Evolutionary conservation across 1,140 invertebrate species (phyloP).

Genomic region (Drosophila punjabiensis): DNA sequence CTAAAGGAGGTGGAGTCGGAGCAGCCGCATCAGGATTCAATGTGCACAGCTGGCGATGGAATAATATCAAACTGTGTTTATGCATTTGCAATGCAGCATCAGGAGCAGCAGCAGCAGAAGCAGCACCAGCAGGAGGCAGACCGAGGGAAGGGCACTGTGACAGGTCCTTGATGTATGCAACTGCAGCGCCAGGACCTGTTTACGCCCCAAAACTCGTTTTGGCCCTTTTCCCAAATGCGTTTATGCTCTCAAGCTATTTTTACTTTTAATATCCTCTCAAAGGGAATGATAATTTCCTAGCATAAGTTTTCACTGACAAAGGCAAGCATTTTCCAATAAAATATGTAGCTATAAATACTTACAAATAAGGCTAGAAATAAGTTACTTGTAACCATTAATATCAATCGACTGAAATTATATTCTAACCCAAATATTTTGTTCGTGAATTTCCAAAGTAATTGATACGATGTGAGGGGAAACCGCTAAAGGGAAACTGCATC

Average conservation of each 20-base stretch:
- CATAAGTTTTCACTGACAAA: neutral
- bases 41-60: conserved; percentile 76
- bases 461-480: conserved; percentile 29
- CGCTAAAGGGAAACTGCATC: neutral
- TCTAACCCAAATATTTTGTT: conserved; percentile 1
- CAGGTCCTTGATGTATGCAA: conserved; percentile 70
- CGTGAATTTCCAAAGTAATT: conserved; percentile 42
- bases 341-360: neutral
- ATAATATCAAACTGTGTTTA: conserved; percentile 83
- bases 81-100: conserved; percentile 77
- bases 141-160: conserved; percentile 22
- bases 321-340: neutral
- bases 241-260: conserved; percentile 3
- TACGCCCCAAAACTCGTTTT: neutral
- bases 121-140: neutral
- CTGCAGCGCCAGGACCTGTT: conserved; percentile 4
- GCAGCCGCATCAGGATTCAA: conserved; percentile 52
- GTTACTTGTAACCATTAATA: neutral
- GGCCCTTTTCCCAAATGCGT: neutral
- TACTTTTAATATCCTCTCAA: conserved; percentile 6
- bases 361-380: neutral
- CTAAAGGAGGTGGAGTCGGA: neutral
- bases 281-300: conserved; percentile 15
- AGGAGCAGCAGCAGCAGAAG: conserved; percentile 25
- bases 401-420: neutral